These are phyloP conservation scores for Lasiommata megera DNA, from an alignment of 2,888 invertebrate genomes.

Conservation along the genomic window DNA sequence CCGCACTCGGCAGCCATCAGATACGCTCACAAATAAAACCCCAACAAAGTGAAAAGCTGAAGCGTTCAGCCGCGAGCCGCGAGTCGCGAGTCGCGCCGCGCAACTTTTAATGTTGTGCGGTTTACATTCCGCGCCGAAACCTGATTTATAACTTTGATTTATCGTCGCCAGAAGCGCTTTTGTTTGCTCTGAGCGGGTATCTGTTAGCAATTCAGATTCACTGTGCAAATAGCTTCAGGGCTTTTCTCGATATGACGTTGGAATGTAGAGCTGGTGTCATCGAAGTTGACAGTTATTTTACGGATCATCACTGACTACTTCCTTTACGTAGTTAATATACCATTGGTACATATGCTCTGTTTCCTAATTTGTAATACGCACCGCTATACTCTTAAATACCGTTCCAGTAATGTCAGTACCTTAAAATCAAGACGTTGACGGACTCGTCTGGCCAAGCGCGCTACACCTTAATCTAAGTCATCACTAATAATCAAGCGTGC, in stretches of 20 bases:
- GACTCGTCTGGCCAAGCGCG: no score
- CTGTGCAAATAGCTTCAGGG: slow-evolving; percentile 10
- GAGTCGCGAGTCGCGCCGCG: slow-evolving; percentile 34
- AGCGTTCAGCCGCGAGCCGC: slow-evolving; percentile 34
- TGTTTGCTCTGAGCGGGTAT: slow-evolving; percentile 30
- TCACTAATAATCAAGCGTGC: no score
- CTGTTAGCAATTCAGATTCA: slow-evolving; percentile 29
- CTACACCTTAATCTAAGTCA: no score
- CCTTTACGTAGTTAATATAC: no score
- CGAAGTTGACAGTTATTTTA: background rate
- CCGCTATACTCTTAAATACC: no score
- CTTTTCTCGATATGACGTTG: background rate
- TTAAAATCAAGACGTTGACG: no score
- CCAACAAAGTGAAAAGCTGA: slow-evolving; percentile 66
- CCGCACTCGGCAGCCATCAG: slow-evolving; percentile 41
- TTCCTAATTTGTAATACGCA: no score
- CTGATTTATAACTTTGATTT: slow-evolving; percentile 47
- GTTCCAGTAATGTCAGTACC: no score
- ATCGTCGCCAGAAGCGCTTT: slow-evolving; percentile 40
- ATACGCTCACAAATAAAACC: slow-evolving; percentile 56
- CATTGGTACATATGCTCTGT: no score
- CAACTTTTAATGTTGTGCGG: slow-evolving; percentile 50
- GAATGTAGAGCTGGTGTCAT: background rate
- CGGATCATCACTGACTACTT: no score
- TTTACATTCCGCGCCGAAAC: slow-evolving; percentile 40